Conservation (phyloP, 2,797 vertebrate genomes). For the Alectoris magna region DNA sequence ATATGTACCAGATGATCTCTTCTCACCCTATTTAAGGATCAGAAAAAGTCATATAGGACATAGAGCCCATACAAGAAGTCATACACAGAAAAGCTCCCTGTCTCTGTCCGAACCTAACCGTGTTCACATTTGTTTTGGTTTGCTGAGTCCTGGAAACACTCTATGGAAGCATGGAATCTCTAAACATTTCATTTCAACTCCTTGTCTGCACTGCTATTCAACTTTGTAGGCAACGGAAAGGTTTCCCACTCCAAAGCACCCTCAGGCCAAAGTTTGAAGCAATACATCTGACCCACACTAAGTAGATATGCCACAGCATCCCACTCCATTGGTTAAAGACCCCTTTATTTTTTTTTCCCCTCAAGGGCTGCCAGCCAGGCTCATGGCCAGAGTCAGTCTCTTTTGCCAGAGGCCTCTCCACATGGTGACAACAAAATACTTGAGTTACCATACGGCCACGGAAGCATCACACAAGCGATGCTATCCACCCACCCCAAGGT, state of each 20-base stretch:
- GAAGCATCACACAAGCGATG: neutral
- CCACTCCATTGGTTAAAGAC: neutral
- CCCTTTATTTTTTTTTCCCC: neutral
- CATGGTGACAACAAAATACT: neutral
- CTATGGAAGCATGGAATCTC: neutral
- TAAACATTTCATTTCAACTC: neutral
- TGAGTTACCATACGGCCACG: fast-evolving
- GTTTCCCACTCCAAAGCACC: neutral
- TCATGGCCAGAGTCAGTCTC: neutral
- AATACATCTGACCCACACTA: neutral
- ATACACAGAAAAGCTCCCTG: fast-evolving
- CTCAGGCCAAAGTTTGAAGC: neutral
- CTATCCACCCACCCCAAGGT: neutral
- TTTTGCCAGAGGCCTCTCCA: neutral
- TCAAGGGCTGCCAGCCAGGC: neutral
- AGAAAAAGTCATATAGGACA: neutral
- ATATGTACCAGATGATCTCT: fast-evolving
- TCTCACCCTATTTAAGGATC: neutral
- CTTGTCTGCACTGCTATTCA: neutral
- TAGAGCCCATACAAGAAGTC: neutral
- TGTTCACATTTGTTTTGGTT: neutral
- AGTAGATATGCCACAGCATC: neutral
- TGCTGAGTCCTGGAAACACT: neutral
- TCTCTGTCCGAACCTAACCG: neutral
- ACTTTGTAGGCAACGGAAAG: fast-evolving